Evolutionary conservation across 1,140 invertebrate species (phyloP).

Genomic region (Centruroides vittatus): DNA sequence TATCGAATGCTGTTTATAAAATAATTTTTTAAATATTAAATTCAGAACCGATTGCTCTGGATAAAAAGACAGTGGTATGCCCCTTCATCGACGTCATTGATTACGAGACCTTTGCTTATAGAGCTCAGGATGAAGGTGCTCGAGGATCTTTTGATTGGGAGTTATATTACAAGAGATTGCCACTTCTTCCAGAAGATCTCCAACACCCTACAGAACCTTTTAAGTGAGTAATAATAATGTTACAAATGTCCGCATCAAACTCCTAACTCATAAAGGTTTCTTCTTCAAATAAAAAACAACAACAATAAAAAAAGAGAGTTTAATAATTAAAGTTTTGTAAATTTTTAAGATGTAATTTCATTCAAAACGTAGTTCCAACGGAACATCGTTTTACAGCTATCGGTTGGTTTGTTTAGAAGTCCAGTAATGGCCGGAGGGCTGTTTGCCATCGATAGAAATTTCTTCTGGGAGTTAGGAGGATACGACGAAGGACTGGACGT

Average conservation of each 20-base stretch:
- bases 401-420: conserved; percentile 28
- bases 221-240: conserved; percentile 28
- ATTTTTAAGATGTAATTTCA: no score
- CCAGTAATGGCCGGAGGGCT: conserved; percentile 55
- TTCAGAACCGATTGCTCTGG: conserved; percentile 12
- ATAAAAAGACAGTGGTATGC: conserved; percentile 36
- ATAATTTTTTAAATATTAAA: background rate
- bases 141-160: conserved; percentile 46
- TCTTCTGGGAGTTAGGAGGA: conserved; percentile 47
- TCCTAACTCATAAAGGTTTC: no score
- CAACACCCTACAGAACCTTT: conserved; percentile 76
- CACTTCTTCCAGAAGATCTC: conserved; percentile 63
- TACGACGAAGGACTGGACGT: conserved; percentile 51
- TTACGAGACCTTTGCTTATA: conserved; percentile 42
- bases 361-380: no score
- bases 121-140: conserved; percentile 39
- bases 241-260: no score
- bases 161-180: conserved; percentile 79
- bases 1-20: background rate
- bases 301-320: no score
- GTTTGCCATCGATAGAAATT: conserved; percentile 45
- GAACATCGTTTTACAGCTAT: background rate
- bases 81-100: conserved; percentile 45
- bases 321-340: no score
- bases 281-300: no score